A percentile compares a stretch with the other conserved stretches of the same genome.
phyloP scores from a whole-genome alignment of 2,797 vertebrate genomes.

The Alauda arvensis region DNA sequence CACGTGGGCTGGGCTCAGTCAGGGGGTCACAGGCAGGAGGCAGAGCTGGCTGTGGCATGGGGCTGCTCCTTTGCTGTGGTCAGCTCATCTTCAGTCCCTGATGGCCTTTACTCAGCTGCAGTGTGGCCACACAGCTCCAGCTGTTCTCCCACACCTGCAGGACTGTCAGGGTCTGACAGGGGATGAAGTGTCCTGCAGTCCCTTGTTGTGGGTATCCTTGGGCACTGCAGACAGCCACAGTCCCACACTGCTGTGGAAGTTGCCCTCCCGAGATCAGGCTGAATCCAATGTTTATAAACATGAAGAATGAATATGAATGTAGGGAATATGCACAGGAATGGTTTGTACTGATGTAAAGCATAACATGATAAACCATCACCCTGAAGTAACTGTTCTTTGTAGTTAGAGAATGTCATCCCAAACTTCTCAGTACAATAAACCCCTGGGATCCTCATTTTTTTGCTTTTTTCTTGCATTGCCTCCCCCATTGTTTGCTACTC shows the following conservation, averaged over 20 bases:
- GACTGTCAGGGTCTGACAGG: neutral
- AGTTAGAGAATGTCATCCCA: neutral
- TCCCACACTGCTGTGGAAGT: neutral
- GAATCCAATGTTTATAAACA: neutral
- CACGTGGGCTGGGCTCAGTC: rapidly evolving
- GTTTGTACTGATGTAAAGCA: neutral
- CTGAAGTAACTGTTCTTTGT: neutral
- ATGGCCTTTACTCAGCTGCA: neutral
- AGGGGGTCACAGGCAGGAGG: neutral
- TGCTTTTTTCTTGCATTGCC: neutral
- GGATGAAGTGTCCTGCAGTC: neutral
- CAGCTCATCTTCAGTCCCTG: neutral
- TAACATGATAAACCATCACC: rapidly evolving
- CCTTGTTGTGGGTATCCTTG: rapidly evolving
- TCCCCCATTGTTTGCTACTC: neutral
- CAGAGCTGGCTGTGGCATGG: neutral
- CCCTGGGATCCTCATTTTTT: neutral
- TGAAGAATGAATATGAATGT: neutral
- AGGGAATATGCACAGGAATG: neutral
- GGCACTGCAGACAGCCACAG: neutral
- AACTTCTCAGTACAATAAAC: neutral
- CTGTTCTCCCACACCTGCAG: neutral
- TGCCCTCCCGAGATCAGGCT: neutral
- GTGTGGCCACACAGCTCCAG: neutral
- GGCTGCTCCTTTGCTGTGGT: neutral